phyloP scores from a whole-genome alignment of 92 coral and sea anemone genomes.

The Zoanthus sociatus region DNA sequence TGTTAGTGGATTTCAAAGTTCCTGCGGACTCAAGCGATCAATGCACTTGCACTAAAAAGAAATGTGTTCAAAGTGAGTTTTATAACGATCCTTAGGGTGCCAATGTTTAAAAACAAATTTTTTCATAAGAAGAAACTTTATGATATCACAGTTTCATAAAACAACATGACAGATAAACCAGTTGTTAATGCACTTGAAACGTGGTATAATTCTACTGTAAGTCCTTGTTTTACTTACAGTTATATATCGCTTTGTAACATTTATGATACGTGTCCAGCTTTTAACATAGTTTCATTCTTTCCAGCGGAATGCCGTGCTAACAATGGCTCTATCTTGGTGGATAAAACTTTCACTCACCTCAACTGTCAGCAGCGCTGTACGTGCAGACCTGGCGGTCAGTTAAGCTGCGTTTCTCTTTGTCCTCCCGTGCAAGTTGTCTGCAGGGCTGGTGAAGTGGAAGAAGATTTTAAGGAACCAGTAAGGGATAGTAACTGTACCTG shows the following conservation, averaged over 20 bases:
- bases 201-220: no score
- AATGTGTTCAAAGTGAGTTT: constrained; percentile 11
- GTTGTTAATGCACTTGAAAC: no score
- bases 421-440: constrained; percentile 6
- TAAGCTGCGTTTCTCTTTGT: constrained; percentile 3
- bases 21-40: neutral
- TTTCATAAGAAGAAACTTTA: no score
- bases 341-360: neutral
- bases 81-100: neutral
- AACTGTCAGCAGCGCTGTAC: constrained; percentile 12
- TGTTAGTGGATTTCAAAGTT: constrained; percentile 3
- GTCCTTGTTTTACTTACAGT: no score
- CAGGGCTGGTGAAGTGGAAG: neutral
- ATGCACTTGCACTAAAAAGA: neutral
- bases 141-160: no score
- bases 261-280: neutral
- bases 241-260: no score
- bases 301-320: neutral
- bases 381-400: neutral
- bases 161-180: no score
- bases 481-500: constrained; percentile 17
- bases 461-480: constrained; percentile 20
- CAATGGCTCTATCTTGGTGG: constrained; percentile 3
- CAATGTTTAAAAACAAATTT: neutral
- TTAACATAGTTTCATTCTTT: neutral